Evolutionary conservation across 2,797 vertebrate species (phyloP), one percentile per base, ranked within the genome.

Genomic region (Clarias fuscus): DNA sequence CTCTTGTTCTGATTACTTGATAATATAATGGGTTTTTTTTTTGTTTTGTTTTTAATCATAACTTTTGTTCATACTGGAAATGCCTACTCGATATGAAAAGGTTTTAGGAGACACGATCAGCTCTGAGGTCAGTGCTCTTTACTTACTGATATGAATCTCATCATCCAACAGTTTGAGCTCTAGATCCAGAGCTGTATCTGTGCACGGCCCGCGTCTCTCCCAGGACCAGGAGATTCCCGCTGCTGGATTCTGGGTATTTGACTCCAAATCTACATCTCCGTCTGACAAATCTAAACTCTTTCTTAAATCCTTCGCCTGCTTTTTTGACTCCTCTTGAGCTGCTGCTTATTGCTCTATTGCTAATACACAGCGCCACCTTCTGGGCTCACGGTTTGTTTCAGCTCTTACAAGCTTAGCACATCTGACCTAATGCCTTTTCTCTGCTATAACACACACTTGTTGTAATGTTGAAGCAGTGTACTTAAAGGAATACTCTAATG

Each of bases 141-240:
- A 79, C 8, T 73, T 83, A 80, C 80, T 93, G 87, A 90, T 93
- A 91, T 96, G 87, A 96, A 93, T 97, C 96, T 97, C 89, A 90
- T 97, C 89, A 90, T 96, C 97, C 96, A 96, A 96, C 97, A 98
- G 97, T 97, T 97, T 97, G 97, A 96, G 95, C 93, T 96, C 94
- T 95, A 95, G 93, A 89, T 86, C 94, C 91, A 37, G 76, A 37
- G 76, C 58, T 62, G 93, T 92, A 95, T 93, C 91, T 93, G 88
- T 89, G 67, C 59, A 84, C 81, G 27, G 33, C 85, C 83, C 84
- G 78, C 92, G 5, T 82, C 86, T 80, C 40, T 91, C 90, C 92
- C 92, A 91, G 93, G 94, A 93, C 93, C 92, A 53, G 93, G 94
- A 94, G 93, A 86, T 65, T 88, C 93, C 93, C 82, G 93, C 93